Evolutionary conservation across 2,797 vertebrate species (phyloP), one percentile per base, ranked within the genome.

Genomic region (Pteropus rufus): DNA sequence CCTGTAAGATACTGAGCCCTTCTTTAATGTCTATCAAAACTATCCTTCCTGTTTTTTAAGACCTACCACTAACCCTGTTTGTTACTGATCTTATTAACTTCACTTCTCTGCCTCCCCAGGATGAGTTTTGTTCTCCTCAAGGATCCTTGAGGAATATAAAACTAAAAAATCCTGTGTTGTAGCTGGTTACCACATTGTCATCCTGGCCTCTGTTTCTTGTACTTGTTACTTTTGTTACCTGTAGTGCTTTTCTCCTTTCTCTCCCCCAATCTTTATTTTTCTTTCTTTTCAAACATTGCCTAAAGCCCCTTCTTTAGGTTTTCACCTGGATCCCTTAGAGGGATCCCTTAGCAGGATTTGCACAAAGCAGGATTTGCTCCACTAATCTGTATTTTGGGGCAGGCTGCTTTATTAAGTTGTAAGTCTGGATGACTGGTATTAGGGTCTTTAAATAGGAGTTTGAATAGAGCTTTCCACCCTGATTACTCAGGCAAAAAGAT

Each of bases 391-490:
- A 58, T 82, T 34, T 77, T 15, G 1, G 79, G 64, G 39, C 36
- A 69, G 36, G 44, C 24, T 72, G 29, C 29, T 90, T 77, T 70
- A 56, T 89, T 49, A 77, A 36, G 36, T 58, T 91, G 7, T 31
- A 44, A 54, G 80, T 85, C 49, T 79, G 52, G 76, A 75, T 77
- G 56, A 70, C 41, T 73, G 15, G 60, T 44, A 76, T 23, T 73
- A 58, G 60, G 58, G 19, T 82, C 89, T 91, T 91, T 91, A 91
- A 77, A 67, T 5, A 49, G 79, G 24, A 7, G 52, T 86, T 9
- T 89, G 89, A 93, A 85, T 73, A 79, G 24, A 89, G 5, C 70
- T 96, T 96, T 89, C 62, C 26, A 73, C 12, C 16, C 64, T 36
- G 21, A 79, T 86, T 26, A 83, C 44, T n/a, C 64, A 85, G 19